Base-by-base conservation (phyloP, 2,888 invertebrate species). In the Epistrophella euchroma region DNA sequence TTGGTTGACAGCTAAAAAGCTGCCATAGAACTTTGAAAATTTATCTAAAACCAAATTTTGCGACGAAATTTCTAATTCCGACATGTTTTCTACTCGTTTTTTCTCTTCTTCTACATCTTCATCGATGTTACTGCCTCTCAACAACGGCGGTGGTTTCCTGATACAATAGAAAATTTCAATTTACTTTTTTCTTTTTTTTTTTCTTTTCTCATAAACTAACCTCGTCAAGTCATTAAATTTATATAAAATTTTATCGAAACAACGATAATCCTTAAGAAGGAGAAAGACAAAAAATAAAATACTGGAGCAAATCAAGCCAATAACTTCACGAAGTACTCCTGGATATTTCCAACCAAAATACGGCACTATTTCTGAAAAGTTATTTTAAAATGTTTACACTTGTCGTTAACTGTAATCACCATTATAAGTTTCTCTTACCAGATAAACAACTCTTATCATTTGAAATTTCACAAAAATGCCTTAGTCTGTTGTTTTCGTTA, bases 1-100 rank as follows among this genome's bases (percentile, higher is more conserved):
- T 88, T 96, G 95, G 90, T 97, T 95, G 0, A 98, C 98, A 0
- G 97, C 98, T 70, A 96, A 91, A 82, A 96, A 94, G 0, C 93
- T 93, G 9, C 94, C 95, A 90, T 97, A 98, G 90, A 94, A 95
- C 91, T 98, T 98, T 19, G 95, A 94, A 15, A 98, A 93, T 82
- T 94, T 93, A 83, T 94, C 94, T 15, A 96, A 90, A 0, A 96
- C 94, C 4, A 96, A 90, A 62, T 93, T 94, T 88, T 94, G 93
- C 0, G 90, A 89, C 0, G 89, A 58, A 22, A 94, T 90, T 17
- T 93, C 92, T 0, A 89, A 32, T 11, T 88, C 70, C 1, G 93
- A 89, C 88, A 93, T 91, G 10, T 90, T 89, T 13, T 91, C 88
- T 2, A 94, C 94, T 88, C 93, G 93, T 1, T 90, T 87, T 45